phyloP scores from a whole-genome alignment of 2,113 vertebrate species.

The Gorsachius goisagi region DNA sequence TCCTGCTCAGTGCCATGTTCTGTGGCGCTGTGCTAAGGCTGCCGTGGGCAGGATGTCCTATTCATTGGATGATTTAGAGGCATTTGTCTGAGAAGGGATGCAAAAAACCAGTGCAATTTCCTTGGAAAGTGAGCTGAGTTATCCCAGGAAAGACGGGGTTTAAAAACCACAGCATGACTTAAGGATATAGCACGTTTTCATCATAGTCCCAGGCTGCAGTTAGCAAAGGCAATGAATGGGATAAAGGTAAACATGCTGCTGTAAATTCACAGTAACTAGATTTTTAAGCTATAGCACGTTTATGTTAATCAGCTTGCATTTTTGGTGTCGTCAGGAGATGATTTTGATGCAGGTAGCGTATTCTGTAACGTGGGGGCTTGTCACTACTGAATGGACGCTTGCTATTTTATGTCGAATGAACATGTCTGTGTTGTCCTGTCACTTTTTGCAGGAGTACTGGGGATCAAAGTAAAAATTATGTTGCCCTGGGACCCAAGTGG shows the following conservation, averaged over 20 bases:
- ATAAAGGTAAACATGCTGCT: neutral
- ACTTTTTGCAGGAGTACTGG: slow-evolving; percentile 85
- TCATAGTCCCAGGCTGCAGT: neutral
- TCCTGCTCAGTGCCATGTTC: slow-evolving; percentile 69
- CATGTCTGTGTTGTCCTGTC: neutral
- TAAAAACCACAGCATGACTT: neutral
- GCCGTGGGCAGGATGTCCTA: slow-evolving; percentile 53
- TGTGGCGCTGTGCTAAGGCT: slow-evolving; percentile 69
- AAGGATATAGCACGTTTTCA: accelerated
- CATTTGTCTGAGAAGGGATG: slow-evolving; percentile 91
- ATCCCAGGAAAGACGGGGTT: neutral
- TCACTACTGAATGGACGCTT: accelerated
- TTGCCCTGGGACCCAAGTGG: slow-evolving; percentile 98
- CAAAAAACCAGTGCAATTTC: neutral
- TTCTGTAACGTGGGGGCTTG: neutral
- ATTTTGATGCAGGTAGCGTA: accelerated
- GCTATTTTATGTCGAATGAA: neutral
- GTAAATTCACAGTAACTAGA: neutral
- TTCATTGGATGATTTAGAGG: slow-evolving; percentile 80
- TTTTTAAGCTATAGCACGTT: accelerated
- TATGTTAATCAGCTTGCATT: neutral
- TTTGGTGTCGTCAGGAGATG: neutral
- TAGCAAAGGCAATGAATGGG: neutral
- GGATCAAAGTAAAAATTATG: slow-evolving; percentile 99
- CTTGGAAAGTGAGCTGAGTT: neutral